These are phyloP conservation scores for Lophius piscatorius DNA, from an alignment of 2,113 vertebrate genomes.

Conservation along the genomic window DNA sequence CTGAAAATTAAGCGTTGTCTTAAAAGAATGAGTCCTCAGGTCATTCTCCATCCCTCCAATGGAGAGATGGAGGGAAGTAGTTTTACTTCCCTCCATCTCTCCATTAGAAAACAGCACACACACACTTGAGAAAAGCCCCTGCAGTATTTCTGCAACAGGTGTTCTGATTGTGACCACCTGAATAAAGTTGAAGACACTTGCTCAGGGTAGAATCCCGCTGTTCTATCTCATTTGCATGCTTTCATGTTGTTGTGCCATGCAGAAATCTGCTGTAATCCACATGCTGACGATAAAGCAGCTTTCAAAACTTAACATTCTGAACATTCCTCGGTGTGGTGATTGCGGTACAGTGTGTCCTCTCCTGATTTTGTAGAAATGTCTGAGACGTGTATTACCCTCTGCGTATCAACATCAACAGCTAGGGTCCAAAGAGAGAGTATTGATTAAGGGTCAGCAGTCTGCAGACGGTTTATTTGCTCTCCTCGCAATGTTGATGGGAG, in stretches of 20 bases:
- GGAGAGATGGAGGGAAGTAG: too few relatives aligned
- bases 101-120: conserved; percentile 27
- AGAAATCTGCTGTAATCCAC: conserved; percentile 30
- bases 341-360: conserved; percentile 42
- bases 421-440: conserved; percentile 40
- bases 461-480: conserved; percentile 79
- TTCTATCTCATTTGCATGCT: conserved; percentile 54
- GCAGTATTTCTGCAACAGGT: conserved; percentile 56
- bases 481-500: conserved; percentile 54
- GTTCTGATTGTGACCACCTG: conserved; percentile 49
- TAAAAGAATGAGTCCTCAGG: too few relatives aligned
- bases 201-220: background rate
- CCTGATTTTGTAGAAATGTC: conserved; percentile 5
- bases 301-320: conserved; percentile 37
- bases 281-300: conserved; percentile 18
- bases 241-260: conserved; percentile 47
- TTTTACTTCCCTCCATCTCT: conserved; percentile 45
- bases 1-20: too few relatives aligned
- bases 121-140: conserved; percentile 20
- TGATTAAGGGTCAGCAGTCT: conserved; percentile 49
- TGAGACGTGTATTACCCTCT: background rate
- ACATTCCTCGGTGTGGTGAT: conserved; percentile 52
- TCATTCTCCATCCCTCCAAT: too few relatives aligned
- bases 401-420: conserved; percentile 10
- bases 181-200: conserved; percentile 47